Evolutionary conservation across 2,797 vertebrate genomes (phyloP).

Genomic region (Rousettus madagascariensis): DNA sequence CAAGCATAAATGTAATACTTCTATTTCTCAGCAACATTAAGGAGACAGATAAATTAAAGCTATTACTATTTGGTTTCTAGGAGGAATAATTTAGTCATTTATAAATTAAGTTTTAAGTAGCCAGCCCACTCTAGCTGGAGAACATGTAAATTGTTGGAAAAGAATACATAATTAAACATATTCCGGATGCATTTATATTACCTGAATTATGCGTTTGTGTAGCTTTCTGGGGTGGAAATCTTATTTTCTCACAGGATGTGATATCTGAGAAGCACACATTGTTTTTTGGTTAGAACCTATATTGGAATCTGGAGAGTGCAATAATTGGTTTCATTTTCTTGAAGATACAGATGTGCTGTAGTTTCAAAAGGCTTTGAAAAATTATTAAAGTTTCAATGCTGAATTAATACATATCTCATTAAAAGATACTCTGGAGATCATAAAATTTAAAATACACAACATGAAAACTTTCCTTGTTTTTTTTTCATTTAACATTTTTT

Average conservation of each 20-base stretch:
- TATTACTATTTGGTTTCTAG: neutral
- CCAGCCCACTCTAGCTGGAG: neutral
- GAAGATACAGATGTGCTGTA: neutral
- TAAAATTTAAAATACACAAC: neutral
- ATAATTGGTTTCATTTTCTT: neutral
- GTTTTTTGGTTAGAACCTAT: neutral
- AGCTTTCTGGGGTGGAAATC: neutral
- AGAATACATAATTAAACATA: neutral
- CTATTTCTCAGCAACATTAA: conserved; percentile 3
- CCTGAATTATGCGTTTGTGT: neutral
- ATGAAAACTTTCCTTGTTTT: neutral
- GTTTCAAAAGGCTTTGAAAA: conserved; percentile 19
- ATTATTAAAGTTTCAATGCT: neutral
- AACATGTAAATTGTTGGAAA: neutral
- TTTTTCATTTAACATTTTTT: neutral
- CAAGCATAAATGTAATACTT: neutral
- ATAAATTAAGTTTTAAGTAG: conserved; percentile 45
- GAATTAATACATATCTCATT: neutral
- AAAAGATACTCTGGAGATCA: neutral
- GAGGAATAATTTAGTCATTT: conserved; percentile 36
- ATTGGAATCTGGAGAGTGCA: neutral
- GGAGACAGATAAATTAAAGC: conserved; percentile 45
- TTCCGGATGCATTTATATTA: neutral
- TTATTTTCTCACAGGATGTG: neutral
- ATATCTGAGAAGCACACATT: neutral